Conservation (phyloP, 1,140 invertebrate species). For the Metaphire vulgaris region DNA sequence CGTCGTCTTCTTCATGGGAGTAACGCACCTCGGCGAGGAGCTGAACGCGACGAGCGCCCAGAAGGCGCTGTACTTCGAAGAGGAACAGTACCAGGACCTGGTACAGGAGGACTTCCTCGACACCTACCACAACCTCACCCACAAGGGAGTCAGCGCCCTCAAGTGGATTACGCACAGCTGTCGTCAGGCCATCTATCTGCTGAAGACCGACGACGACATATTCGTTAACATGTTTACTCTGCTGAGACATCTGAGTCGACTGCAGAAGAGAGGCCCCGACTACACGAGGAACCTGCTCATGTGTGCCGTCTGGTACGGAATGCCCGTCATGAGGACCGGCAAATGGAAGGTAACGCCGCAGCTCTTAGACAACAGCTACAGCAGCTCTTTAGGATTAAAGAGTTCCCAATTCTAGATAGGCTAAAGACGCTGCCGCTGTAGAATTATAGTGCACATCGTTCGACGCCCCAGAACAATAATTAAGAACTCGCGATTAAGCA, state of each 20-base stretch:
- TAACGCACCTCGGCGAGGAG: conserved; percentile 41
- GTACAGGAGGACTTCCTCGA: conserved; percentile 73
- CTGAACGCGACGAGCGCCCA: conserved; percentile 38
- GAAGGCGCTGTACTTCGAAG: conserved; percentile 58
- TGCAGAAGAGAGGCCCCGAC: conserved; percentile 14
- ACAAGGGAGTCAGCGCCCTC: conserved; percentile 71
- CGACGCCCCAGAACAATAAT: too few relatives aligned
- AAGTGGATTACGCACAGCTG: conserved; percentile 69
- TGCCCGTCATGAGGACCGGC: conserved; percentile 25
- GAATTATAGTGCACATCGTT: too few relatives aligned
- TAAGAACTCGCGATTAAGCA: too few relatives aligned
- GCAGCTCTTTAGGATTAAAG: too few relatives aligned
- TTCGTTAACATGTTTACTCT: conserved; percentile 52
- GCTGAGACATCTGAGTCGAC: conserved; percentile 29
- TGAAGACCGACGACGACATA: conserved; percentile 58
- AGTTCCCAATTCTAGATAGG: too few relatives aligned
- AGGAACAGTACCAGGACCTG: conserved; percentile 61
- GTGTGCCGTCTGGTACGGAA: conserved; percentile 29
- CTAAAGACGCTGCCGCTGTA: too few relatives aligned
- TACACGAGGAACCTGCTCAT: conserved; percentile 17
- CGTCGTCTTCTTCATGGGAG: conserved; percentile 65
- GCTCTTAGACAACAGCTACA: too few relatives aligned
- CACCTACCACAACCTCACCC: conserved; percentile 75
- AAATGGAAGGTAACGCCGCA: conserved; percentile 23
- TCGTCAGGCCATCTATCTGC: conserved; percentile 54